phyloP scores from a whole-genome alignment of 2,113 vertebrate genomes.

The Phainopepla nitens region DNA sequence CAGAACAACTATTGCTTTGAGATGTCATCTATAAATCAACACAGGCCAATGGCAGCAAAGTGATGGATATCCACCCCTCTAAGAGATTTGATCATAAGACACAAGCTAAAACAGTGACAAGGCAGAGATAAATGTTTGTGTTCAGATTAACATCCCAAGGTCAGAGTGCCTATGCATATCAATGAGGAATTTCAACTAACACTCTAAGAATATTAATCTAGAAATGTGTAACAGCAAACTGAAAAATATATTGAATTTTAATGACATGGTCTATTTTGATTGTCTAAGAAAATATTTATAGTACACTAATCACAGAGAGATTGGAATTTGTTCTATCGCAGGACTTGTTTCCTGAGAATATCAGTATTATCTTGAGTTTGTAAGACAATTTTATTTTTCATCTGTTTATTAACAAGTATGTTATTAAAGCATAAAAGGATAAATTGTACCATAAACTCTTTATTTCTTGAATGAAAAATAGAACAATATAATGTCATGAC shows the following conservation, averaged over 20 bases:
- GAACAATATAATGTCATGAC: neutral
- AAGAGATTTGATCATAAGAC: constrained; percentile 70
- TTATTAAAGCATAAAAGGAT: neutral
- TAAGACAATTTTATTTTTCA: neutral
- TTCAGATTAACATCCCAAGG: constrained; percentile 78
- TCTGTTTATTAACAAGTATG: neutral
- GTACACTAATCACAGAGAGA: neutral
- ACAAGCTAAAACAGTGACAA: constrained; percentile 69
- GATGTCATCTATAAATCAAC: constrained; percentile 62
- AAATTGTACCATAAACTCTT: neutral
- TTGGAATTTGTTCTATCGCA: neutral
- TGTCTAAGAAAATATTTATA: constrained; percentile 49
- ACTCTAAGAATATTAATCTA: constrained; percentile 50
- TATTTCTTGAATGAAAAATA: neutral
- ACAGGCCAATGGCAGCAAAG: constrained; percentile 54
- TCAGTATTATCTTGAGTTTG: neutral
- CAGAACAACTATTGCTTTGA: constrained; percentile 65
- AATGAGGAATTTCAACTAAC: constrained; percentile 69
- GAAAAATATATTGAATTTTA: constrained; percentile 69
- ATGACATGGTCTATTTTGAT: constrained; percentile 71
- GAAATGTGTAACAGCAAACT: constrained; percentile 41
- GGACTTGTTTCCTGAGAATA: neutral
- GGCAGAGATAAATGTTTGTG: constrained; percentile 75
- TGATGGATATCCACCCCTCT: constrained; percentile 70
- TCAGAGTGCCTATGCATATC: constrained; percentile 74